Evolutionary conservation across 2,888 invertebrate genomes (phyloP), one percentile per base, ranked within the genome.

Genomic region (Pocota personata): DNA sequence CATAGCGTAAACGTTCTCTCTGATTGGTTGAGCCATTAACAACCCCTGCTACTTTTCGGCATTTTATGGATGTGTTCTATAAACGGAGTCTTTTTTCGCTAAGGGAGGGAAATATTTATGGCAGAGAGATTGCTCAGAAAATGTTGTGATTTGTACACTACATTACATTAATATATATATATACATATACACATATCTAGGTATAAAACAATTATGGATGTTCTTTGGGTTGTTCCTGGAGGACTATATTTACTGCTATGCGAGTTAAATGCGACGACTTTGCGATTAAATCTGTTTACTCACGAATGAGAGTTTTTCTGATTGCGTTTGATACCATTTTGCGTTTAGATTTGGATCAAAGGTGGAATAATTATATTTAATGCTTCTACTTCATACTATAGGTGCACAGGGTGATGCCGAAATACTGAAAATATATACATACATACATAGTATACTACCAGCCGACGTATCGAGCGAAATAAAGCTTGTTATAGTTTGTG

Each of bases 21-120:
- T 84, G 89, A 89, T 89, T 89, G 89, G 89, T 88, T 73, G 64
- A 77, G 46, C 82, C 76, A 87, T 88, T 88, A 89, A 66, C 88
- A 88, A 88, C 89, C 89, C 89, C 87, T 73, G 87, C 87, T 87
- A 87, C 82, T 83, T 88, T 88, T 79, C 87, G 69, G 84, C 72
- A 69, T 69, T 71, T 75, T 75, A 66, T 52, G 48, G 52, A 32
- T 60, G 58, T 46, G 35, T 58, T 71, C 40, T 64, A 57, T 76
- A 82, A 76, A 82, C 76, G 62, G 48, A 58, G 69, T 82, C 37
- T 48, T 64, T 75, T 55, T 48, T 16, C 3, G 50, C 14, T 40
- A 69, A 24, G 46, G 21, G 43, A 24, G 37, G 46, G 14, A 55
- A 6, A 76, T 76, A 66, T 55, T 58, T 58, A 50, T 73, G 16